Evolutionary conservation across 1,140 invertebrate genomes (phyloP).

Genomic region (Anadara kagoshimensis): DNA sequence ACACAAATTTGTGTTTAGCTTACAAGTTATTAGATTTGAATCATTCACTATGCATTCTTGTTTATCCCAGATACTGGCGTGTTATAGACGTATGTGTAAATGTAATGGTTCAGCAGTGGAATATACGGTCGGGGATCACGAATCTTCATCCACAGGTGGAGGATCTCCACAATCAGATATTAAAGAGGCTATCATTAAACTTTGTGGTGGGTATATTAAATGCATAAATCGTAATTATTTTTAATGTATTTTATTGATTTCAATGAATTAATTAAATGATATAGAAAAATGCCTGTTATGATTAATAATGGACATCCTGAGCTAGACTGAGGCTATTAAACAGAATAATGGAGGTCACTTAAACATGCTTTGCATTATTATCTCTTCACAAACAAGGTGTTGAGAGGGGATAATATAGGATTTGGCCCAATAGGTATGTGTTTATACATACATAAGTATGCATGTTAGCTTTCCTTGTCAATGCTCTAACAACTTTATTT

Average conservation of each 20-base stretch:
- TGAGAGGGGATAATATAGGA: too few relatives aligned
- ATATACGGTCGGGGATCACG: background rate
- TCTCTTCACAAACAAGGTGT: background rate
- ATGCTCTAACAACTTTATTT: too few relatives aligned
- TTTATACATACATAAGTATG: too few relatives aligned
- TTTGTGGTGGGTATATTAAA: slow-evolving; percentile 35
- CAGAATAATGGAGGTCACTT: background rate
- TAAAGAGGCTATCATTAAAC: slow-evolving; percentile 37
- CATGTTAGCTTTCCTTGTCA: too few relatives aligned
- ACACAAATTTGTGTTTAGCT: too few relatives aligned
- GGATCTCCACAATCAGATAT: too few relatives aligned
- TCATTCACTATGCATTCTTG: slow-evolving; percentile 39
- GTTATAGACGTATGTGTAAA: slow-evolving; percentile 39
- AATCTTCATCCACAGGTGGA: slow-evolving; percentile 7
- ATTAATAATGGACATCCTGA: background rate
- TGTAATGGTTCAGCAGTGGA: slow-evolving; percentile 26
- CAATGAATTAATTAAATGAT: slow-evolving; percentile 1
- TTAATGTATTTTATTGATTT: background rate
- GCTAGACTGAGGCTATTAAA: background rate
- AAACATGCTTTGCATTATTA: background rate
- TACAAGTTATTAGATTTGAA: too few relatives aligned
- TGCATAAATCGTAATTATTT: slow-evolving; percentile 14
- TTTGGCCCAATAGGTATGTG: too few relatives aligned
- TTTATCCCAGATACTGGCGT: slow-evolving; percentile 43
- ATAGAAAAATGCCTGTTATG: background rate